Base-by-base conservation (phyloP, 1,140 invertebrate genomes). In the Anadara kagoshimensis region DNA sequence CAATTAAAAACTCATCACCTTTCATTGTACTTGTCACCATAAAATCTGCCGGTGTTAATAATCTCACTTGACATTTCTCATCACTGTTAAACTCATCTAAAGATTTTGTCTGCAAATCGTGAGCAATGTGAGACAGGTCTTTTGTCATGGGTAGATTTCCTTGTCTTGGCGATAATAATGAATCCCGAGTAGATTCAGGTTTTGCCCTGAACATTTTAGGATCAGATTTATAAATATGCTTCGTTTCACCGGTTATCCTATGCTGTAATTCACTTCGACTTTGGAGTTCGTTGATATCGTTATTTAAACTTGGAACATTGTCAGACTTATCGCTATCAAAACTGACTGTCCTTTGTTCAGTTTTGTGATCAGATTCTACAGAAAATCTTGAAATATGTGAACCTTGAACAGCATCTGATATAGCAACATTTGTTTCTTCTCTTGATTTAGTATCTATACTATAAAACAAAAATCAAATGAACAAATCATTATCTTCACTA, bases 11-110 rank as follows among this genome's bases (percentile, higher is more conserved):
- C 53, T 18, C 29, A 11, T 61, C 67, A n/a, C 43, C 59, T 1
- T 22, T 51, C 45, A 58, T 22, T 16, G 67, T 51, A 49, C 56
- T 51, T 20, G 58, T 59, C 57, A 59, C 26, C 41, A 71, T 56
- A 45, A 71, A 71, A 58, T 71, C 69, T 1, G 69, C 69, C 4
- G 69, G 69, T n/a, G 69, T 71, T 7, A 71, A 26, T 36, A 71
- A 63, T 24, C 45, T 62, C 12, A 22, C 29, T 56, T 71, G 45
- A 64, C 51, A 64, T 64, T 64, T 53, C 53, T 22, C 53, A 64
- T 14, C 54, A 43, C 16, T 51, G 18, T 64, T 56, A 24, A 18
- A 47, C 29, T n/a, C 44, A n/a, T 5, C 1, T 29, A 26, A 43
- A 64, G 16, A 45, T 49, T 12, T 64, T 62, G 1, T 64, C 62